Base-by-base conservation (phyloP, 2,888 invertebrate genomes). In the Coleophora deauratella region DNA sequence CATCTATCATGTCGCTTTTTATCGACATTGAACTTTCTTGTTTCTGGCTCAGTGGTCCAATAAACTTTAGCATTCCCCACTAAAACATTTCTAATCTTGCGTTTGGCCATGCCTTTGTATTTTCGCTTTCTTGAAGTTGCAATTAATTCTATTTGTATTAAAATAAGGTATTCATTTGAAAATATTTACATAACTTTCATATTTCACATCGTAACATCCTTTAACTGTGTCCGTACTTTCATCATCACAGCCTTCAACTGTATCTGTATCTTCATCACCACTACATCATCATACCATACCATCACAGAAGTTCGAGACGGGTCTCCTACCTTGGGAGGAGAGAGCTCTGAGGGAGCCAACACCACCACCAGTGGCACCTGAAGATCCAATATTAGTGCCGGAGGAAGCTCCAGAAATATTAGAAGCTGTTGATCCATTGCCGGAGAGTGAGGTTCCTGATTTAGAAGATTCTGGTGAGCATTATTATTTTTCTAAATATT, bases 381-480 rank as follows among this genome's bases (percentile, higher is more conserved):
- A 82, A 37, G 80, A 81, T 1, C 80, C 80, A 0, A 78, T 82
- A 1, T 52, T 85, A 1, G 52, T 81, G 0, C 84, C 84, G 0
- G 84, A 80, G 34, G 75, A 73, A n/a, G 45, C 55, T 0, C 82
- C 82, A 0, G 69, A 76, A 50, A 75, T 75, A 35, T 40, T 79
- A 14, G 75, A 80, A 42, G 84, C 84, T 0, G 69, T 82, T 0
- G 81, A 81, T 14, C 75, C 78, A 0, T 33, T 76, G 41, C 72
- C 72, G 0, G 82, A 81, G 35, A 77, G 72, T n/a, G 73, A 72
- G 37, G 70, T 81, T 0, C 81, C 79, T 0, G 81, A 84, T 50
- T 57, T 79, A 8, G 79, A 81, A 40, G 80, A 79, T 38, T 76
- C 81, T 30, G 82, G 84, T 75, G 35, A 38, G 37, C 10, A n/a